A percentile compares a stretch with the other conserved stretches of the same genome.
Conservation (phyloP, 2,113 vertebrate genomes). For the Limnothrissa miodon region DNA sequence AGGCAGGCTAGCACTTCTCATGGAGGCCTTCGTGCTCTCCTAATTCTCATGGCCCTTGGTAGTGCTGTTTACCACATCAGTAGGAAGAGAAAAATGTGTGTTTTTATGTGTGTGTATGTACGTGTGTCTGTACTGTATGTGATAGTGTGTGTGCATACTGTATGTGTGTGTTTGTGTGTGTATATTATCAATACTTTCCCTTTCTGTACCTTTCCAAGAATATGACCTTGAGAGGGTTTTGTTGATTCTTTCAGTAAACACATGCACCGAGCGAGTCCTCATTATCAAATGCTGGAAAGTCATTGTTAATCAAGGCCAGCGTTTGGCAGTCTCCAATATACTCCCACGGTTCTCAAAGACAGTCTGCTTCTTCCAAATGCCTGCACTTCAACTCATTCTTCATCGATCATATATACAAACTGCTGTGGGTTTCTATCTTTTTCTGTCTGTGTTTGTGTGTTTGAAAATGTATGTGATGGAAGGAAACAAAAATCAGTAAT, state of each 20-base stretch:
- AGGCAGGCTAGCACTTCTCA: not conserved
- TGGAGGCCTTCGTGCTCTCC: not conserved
- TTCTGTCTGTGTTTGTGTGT: not conserved
- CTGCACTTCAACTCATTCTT: constrained; percentile 9
- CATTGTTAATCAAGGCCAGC: constrained; percentile 7
- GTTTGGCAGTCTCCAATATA: not conserved
- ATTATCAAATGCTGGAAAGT: not conserved
- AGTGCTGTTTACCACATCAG: not conserved
- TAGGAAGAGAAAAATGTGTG: too few relatives aligned
- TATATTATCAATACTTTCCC: constrained; percentile 29
- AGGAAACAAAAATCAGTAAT: not conserved
- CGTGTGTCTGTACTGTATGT: not conserved
- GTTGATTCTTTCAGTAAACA: not conserved
- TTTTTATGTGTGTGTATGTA: not conserved
- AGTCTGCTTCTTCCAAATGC: constrained; percentile 47
- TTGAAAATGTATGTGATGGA: not conserved
- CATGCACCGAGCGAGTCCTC: not conserved
- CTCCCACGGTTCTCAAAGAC: constrained; percentile 58
- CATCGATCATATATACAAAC: not conserved
- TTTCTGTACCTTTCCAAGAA: not conserved
- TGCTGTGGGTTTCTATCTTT: not conserved
- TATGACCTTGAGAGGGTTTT: not conserved
- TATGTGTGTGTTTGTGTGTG: not conserved
- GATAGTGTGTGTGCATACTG: constrained; percentile 22
- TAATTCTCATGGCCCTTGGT: not conserved